Conservation (phyloP, 2,113 vertebrate genomes). For the Grammatotria lemairii region DNA sequence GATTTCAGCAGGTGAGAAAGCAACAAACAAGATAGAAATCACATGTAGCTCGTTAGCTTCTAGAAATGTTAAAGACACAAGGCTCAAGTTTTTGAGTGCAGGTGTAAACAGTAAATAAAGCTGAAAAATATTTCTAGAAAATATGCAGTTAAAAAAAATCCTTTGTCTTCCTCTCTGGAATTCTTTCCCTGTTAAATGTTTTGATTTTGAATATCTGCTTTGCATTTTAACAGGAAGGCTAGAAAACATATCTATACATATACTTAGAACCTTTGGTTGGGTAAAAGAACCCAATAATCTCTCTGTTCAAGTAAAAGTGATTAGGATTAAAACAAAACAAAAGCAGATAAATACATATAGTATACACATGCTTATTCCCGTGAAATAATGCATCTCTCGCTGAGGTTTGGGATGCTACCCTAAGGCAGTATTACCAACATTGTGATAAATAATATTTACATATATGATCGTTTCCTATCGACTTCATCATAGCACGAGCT, state of each 20-base stretch:
- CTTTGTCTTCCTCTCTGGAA: conserved; percentile 26
- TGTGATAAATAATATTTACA: conserved; percentile 60
- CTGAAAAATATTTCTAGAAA: conserved; percentile 50
- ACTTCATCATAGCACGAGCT: background rate
- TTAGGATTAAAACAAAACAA: conserved; percentile 5
- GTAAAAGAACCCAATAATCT: conserved; percentile 25
- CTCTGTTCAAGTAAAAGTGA: conserved; percentile 56
- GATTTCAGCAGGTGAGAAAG: background rate
- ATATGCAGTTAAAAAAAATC: conserved; percentile 21
- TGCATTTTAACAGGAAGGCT: conserved; percentile 35
- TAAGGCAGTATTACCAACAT: conserved; percentile 1
- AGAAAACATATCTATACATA: conserved; percentile 53
- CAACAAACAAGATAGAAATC: background rate
- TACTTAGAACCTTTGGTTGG: conserved; percentile 51
- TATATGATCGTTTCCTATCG: background rate
- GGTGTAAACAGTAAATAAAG: conserved; percentile 65
- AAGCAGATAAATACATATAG: conserved; percentile 16
- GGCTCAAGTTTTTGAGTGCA: conserved; percentile 49
- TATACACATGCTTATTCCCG: background rate
- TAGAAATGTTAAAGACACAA: conserved; percentile 51
- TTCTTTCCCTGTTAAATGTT: conserved; percentile 12
- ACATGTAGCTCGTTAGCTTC: conserved; percentile 30
- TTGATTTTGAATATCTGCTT: conserved; percentile 38
- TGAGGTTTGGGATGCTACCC: conserved; percentile 22
- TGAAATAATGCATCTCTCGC: conserved; percentile 12